Evolutionary conservation across 30 jellyfish, hydroid and myxozoan species (phyloP), one percentile per base, ranked within the genome.

Genomic region (Mastigias papua): DNA sequence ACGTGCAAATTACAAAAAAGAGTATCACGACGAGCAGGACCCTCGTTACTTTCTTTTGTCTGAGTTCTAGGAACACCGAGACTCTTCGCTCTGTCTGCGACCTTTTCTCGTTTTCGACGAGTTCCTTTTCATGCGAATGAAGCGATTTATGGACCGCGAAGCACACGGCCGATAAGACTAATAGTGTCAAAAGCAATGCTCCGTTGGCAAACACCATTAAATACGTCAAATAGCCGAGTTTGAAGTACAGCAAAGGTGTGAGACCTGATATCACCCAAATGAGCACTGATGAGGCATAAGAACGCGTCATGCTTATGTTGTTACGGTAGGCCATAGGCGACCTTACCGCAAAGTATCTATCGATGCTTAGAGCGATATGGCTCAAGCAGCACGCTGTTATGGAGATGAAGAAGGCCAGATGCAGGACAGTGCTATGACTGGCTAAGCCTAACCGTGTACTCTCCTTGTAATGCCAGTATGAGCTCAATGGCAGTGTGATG

Each of bases 161-260:
- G 66, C 66, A 90, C 26, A 88, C 32, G 15, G 71, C 78, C 57
- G 84, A 71, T 65, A 90, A 69, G 20, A 90, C 84, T 5, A 90
- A 19, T 30, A 90, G 69, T 1, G 97, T 90, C 27, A 90, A 65
- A 34, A 82, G 69, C 57, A 90, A 49, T 20, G 92, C 84, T 7
- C 91, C 97, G 80, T 90, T 90, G 42, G 88, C 93, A 73, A 77
- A 90, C 42, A 82, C 91, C 76, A 90, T 37, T 74, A 76, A 60
- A 51, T 70, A 78, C 29, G 86, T 76, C 58, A 74, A 82, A 49
- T 80, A 90, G 22, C 93, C 93, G 10, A 81, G 80, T 28, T 57
- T 46, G 60, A 78, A 67, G 67, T 90, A 90, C 85, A 74, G 51
- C 37, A 90, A 29, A 30, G 93, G 86, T 27, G 65, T 81, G 17